phyloP scores from a whole-genome alignment of 2,797 vertebrate genomes.

The Rhincodon typus region DNA sequence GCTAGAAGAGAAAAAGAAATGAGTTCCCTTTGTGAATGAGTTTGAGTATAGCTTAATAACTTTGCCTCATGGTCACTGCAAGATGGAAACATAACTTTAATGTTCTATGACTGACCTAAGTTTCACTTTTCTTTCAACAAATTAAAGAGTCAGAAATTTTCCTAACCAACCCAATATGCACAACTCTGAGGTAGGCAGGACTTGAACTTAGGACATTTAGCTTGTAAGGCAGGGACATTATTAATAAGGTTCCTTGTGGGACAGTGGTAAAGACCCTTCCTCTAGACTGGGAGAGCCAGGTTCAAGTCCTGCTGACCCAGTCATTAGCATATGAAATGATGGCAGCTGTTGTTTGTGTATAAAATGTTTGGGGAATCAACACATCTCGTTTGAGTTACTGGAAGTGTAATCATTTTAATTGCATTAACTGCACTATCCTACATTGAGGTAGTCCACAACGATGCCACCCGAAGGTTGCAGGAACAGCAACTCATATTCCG shows the following conservation, averaged over 20 bases:
- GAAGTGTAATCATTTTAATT: not conserved
- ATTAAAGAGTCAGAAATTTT: not conserved
- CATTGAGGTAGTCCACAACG: not conserved
- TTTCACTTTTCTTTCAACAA: not conserved
- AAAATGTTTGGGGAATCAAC: not conserved
- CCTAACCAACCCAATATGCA: too few relatives aligned
- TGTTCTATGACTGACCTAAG: not conserved
- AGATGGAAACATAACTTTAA: not conserved
- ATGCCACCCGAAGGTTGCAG: too few relatives aligned
- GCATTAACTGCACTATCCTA: not conserved
- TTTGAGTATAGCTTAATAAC: not conserved
- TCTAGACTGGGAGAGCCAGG: too few relatives aligned
- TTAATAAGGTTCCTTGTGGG: too few relatives aligned
- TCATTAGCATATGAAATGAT: not conserved
- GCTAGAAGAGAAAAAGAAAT: constrained; percentile 46
- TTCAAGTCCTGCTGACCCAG: too few relatives aligned
- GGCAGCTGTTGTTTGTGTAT: not conserved
- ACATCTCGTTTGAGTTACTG: not conserved
- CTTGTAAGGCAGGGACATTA: too few relatives aligned
- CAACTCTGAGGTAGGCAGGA: too few relatives aligned
- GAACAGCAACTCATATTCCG: too few relatives aligned
- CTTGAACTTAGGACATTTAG: too few relatives aligned
- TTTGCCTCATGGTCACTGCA: not conserved
- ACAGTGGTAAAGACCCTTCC: too few relatives aligned
- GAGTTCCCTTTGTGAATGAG: constrained; percentile 25